These are phyloP conservation scores for Phrynocephalus versicolor DNA, from an alignment of 2,113 vertebrate genomes.

Conservation along the genomic window DNA sequence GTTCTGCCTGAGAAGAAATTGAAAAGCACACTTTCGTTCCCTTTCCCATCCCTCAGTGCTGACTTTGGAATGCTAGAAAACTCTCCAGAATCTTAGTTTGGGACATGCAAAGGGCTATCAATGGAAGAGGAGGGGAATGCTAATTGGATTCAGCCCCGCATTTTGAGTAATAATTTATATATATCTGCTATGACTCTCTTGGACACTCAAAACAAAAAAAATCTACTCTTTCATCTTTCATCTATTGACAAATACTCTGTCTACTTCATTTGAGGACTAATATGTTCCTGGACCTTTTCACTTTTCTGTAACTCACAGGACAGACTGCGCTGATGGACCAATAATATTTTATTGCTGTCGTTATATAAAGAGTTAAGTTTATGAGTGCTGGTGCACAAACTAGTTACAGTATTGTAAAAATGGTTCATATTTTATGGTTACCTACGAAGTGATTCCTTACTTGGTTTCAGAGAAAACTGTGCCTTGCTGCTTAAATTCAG, in stretches of 20 bases:
- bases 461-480: background rate
- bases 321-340: background rate
- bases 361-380: background rate
- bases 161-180: too few relatives aligned
- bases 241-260: background rate
- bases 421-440: background rate
- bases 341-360: background rate
- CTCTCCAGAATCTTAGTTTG: too few relatives aligned
- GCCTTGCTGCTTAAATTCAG: background rate
- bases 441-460: background rate
- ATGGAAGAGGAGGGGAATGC: too few relatives aligned
- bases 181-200: background rate
- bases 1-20: too few relatives aligned
- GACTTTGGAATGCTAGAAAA: too few relatives aligned
- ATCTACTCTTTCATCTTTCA: background rate
- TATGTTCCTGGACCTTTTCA: background rate
- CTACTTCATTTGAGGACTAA: too few relatives aligned
- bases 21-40: too few relatives aligned
- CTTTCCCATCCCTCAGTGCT: too few relatives aligned
- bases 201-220: background rate
- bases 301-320: background rate
- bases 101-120: too few relatives aligned
- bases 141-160: too few relatives aligned
- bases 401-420: background rate
- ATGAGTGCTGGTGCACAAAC: background rate